These are phyloP conservation scores for Dolichallabes microphthalmus DNA, from an alignment of 2,113 vertebrate genomes.

Conservation along the genomic window DNA sequence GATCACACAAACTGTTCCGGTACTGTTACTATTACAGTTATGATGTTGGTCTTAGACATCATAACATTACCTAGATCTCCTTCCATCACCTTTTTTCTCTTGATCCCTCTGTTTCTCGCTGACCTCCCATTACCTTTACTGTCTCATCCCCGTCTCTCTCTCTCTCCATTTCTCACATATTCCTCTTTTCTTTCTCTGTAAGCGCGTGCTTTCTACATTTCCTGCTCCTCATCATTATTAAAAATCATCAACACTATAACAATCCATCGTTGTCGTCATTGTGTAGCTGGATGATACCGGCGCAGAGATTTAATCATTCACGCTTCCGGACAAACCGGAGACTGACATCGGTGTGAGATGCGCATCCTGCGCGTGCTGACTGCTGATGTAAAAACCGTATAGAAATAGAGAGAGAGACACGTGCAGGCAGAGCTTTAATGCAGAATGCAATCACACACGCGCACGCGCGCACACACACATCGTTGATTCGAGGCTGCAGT, in stretches of 20 bases:
- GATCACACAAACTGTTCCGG: no score
- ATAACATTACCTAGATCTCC: background rate
- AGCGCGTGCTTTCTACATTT: background rate
- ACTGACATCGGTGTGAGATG: background rate
- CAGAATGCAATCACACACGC: background rate
- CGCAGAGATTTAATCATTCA: background rate
- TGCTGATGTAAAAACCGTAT: background rate
- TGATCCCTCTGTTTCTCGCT: background rate
- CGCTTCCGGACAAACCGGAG: background rate
- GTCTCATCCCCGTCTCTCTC: background rate
- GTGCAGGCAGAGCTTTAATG: background rate
- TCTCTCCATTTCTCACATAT: background rate
- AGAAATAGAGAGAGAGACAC: background rate
- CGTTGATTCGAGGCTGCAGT: conserved; percentile 1
- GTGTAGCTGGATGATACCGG: background rate
- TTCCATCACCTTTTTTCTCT: background rate
- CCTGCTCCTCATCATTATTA: background rate
- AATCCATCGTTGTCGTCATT: background rate
- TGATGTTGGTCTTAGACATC: background rate
- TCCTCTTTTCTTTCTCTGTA: no score
- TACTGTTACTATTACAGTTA: background rate
- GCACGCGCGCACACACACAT: background rate
- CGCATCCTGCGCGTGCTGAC: background rate
- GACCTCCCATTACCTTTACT: background rate
- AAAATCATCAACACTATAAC: background rate